Evolutionary conservation across 2,888 invertebrate genomes (phyloP).

Genomic region (Luffia ferchaultella): DNA sequence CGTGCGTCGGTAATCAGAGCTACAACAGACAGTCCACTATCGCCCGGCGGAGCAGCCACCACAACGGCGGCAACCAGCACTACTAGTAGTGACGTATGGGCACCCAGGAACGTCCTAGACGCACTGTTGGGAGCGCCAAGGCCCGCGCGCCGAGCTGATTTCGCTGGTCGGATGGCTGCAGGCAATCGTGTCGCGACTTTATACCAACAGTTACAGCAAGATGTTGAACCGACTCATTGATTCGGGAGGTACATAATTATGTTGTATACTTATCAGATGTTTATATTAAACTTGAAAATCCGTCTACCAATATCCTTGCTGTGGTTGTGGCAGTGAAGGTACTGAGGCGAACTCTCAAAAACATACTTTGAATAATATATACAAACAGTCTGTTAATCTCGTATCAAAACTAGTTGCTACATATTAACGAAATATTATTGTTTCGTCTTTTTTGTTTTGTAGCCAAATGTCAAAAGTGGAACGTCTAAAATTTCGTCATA

Average conservation of each 20-base stretch:
- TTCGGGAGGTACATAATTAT: neutral
- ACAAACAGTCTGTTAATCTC: no score
- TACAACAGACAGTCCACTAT: conserved; percentile 87
- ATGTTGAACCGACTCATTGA: conserved; percentile 39
- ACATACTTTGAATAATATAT: no score
- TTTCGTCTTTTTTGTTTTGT: no score
- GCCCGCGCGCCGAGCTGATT: conserved; percentile 60
- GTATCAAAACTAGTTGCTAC: no score
- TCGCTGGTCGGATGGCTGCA: conserved; percentile 73
- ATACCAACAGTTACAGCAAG: conserved; percentile 73
- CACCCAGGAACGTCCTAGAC: conserved; percentile 60
- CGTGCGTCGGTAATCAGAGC: conserved; percentile 67
- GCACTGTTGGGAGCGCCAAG: conserved; percentile 61
- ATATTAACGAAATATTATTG: no score
- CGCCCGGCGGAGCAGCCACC: conserved; percentile 71
- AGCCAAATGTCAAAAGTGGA: no score
- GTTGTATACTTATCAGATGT: no score
- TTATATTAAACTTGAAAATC: no score
- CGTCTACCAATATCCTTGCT: no score
- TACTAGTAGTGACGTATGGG: conserved; percentile 36
- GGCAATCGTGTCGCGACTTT: conserved; percentile 71
- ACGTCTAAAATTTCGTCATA: no score
- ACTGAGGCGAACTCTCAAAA: no score
- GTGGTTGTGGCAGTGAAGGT: no score
- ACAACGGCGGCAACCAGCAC: conserved; percentile 20